Evolutionary conservation across 2,888 invertebrate genomes (phyloP).

Genomic region (Crematogaster levior): DNA sequence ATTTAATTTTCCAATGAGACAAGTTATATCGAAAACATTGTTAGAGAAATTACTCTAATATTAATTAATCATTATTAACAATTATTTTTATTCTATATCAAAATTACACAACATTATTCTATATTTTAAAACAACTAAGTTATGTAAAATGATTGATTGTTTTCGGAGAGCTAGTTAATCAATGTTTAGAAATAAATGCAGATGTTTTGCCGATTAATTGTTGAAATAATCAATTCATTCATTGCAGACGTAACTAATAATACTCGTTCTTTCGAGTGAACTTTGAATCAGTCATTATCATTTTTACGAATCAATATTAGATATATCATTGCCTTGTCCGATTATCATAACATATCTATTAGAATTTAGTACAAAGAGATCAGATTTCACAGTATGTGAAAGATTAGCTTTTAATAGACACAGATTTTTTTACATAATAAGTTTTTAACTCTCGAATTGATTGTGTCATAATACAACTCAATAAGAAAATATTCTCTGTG

Average conservation of each 20-base stretch:
- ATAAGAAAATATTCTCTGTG: neutral
- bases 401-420: neutral
- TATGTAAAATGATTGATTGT: neutral
- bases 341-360: neutral
- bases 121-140: neutral
- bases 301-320: neutral
- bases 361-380: neutral
- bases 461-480: neutral
- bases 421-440: neutral
- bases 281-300: constrained; percentile 24
- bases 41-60: neutral
- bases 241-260: neutral
- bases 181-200: neutral
- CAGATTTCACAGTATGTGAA: neutral
- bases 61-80: neutral
- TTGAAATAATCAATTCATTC: neutral
- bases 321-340: neutral
- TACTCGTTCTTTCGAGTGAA: neutral
- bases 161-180: neutral
- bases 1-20: neutral
- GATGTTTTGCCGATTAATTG: constrained; percentile 1
- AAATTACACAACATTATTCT: neutral
- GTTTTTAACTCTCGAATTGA: neutral
- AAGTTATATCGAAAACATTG: neutral
- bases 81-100: too few relatives aligned